These are phyloP conservation scores for Odontophorus gujanensis DNA, from an alignment of 2,113 vertebrate genomes.

Conservation along the genomic window DNA sequence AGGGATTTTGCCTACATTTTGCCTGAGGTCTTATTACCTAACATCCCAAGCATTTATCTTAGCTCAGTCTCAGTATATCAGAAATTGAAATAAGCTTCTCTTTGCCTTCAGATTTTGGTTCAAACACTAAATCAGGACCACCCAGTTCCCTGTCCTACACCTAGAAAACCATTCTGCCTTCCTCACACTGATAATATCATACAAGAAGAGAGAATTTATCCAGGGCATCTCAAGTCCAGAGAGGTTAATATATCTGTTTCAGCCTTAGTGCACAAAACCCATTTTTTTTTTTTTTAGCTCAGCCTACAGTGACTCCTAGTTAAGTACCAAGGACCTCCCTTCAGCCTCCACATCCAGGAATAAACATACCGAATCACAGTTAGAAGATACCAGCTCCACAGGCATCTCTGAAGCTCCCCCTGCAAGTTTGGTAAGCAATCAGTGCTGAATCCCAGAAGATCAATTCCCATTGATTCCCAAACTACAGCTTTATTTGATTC, in stretches of 20 bases:
- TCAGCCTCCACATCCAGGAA: background rate
- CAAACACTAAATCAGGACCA: fast-evolving
- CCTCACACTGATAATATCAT: fast-evolving
- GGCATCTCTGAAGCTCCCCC: background rate
- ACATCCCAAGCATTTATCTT: background rate
- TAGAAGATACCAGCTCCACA: background rate
- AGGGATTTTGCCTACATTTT: background rate
- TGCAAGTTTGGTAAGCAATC: background rate
- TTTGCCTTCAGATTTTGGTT: background rate
- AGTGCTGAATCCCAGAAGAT: background rate
- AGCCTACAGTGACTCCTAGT: fast-evolving
- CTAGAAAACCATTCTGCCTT: background rate
- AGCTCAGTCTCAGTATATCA: background rate
- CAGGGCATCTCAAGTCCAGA: background rate
- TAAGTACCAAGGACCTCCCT: background rate
- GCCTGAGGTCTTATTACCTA: background rate
- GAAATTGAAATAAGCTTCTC: background rate
- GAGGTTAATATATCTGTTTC: background rate
- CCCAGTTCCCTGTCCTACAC: background rate
- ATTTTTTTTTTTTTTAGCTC: background rate
- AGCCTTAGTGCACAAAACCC: fast-evolving
- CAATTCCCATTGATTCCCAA: background rate
- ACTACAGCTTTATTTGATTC: background rate
- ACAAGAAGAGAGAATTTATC: background rate
- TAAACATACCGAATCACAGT: fast-evolving